These are phyloP conservation scores for Paracentrotus lividus DNA, from an alignment of 53 echinoderm and acorn worm species.

Conservation along the genomic window DNA sequence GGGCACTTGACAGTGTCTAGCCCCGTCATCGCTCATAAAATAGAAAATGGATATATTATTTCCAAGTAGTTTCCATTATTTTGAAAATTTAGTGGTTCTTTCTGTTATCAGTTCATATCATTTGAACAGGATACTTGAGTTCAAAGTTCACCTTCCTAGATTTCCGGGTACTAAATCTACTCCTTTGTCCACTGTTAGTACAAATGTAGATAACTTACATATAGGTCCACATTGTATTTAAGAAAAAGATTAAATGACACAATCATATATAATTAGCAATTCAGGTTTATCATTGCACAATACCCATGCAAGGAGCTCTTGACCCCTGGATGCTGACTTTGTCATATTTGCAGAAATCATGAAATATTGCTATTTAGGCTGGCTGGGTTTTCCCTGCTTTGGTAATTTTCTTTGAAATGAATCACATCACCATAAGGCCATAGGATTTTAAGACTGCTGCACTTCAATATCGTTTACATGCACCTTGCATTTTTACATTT, in stretches of 20 bases:
- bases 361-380: background rate
- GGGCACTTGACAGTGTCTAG: too few species aligned
- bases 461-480: too few species aligned
- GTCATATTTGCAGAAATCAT: background rate
- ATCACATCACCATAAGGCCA: too few species aligned
- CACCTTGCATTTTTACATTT: too few species aligned
- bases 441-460: too few species aligned
- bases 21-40: too few species aligned
- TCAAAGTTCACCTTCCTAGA: conserved; percentile 5
- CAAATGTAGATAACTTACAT: background rate
- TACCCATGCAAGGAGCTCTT: background rate
- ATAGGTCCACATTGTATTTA: background rate
- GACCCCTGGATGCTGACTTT: background rate
- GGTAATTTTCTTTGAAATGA: too few species aligned
- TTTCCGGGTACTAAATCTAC: background rate
- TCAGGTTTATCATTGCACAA: background rate
- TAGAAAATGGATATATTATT: too few species aligned
- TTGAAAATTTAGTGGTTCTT: background rate
- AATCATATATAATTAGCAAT: too few species aligned
- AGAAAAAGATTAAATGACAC: background rate
- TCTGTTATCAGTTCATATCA: background rate
- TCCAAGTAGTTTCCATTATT: background rate
- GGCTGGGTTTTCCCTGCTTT: too few species aligned
- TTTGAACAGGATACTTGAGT: conserved; percentile 28
- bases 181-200: background rate